Base-by-base conservation (phyloP, 2,888 invertebrate genomes). In the Torymus tubicola region DNA sequence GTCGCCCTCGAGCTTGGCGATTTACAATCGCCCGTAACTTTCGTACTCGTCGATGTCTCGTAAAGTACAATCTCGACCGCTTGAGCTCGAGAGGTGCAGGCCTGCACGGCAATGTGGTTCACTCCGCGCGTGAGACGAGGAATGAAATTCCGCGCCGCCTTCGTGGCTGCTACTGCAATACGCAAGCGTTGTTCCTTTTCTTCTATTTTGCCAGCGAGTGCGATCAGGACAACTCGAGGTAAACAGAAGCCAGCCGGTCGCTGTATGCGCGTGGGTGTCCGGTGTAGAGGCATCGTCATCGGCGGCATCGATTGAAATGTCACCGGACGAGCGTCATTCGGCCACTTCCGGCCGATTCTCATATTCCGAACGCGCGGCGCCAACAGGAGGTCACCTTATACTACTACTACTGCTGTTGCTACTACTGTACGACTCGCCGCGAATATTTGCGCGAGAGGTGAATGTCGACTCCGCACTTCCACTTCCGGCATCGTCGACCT, bases 11-110 rank as follows among this genome's bases (percentile, higher is more conserved):
- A 76, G 79, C 42, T 42, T 5, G 79, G 72, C 81, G 81, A 81
- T 81, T 81, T 81, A 81, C 78, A 81, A 76, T 81, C 78, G 79
- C 64, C 79, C 76, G 81, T 79, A 82, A 82, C 72, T 82, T 73
- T 65, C 55, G 24, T 69, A 55, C 81, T 73, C 79, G 78, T 79
- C 81, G 81, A 82, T 82, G 81, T 82, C 79, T 82, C 81, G 79
- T 82, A 82, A 82, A 82, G 73, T 79, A 73, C 79, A 78, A 82
- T 82, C 76, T 76, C 76, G 68, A 63, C n/a, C 16, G n/a, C 14
- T 18, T 64, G 65, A 63, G 63, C 13, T 67, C 18, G 69, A 52
- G 76, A 31, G 76, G 42, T 42, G 42, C 31, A 31, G 31, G 31
- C 31, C 31, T 31, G 31, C 1, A 42, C 42, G 42, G 42, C 42